phyloP scores from a whole-genome alignment of 2,888 invertebrate genomes.

The Orgyia antiqua region DNA sequence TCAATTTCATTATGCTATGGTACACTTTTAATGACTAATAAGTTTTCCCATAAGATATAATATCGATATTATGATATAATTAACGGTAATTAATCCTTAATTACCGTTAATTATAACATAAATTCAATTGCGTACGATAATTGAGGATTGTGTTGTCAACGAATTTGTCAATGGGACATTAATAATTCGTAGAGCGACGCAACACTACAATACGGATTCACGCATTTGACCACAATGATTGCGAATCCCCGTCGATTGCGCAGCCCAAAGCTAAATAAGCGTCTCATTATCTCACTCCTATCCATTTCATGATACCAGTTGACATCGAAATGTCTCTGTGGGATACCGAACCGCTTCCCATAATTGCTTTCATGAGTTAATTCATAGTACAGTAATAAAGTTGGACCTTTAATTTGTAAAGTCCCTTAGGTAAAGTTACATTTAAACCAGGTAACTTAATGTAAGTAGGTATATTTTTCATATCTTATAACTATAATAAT shows the following conservation, averaged over 20 bases:
- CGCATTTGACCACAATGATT: conserved; percentile 36
- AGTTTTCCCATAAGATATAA: no score
- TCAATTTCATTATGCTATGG: no score
- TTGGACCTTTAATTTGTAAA: no score
- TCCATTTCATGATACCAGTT: conserved; percentile 12
- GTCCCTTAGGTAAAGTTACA: no score
- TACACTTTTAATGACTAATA: no score
- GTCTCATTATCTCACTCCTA: conserved; percentile 28
- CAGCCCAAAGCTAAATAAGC: conserved; percentile 25
- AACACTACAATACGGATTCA: conserved; percentile 34
- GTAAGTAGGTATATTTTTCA: no score
- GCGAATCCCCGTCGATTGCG: conserved; percentile 31
- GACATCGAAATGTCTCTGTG: conserved; percentile 3
- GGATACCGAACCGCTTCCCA: no score
- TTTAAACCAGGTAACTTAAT: no score
- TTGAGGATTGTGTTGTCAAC: conserved; percentile 31
- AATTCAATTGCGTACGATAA: conserved; percentile 26
- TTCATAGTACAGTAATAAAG: no score
- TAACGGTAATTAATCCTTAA: conserved; percentile 9
- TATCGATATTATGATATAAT: no score
- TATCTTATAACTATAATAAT: no score
- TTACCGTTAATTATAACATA: conserved; percentile 17
- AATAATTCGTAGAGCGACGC: conserved; percentile 29
- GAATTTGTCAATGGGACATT: conserved; percentile 36
- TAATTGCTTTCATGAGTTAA: no score